Evolutionary conservation across 2,888 invertebrate species (phyloP).

Genomic region (Slavum lentiscoides): DNA sequence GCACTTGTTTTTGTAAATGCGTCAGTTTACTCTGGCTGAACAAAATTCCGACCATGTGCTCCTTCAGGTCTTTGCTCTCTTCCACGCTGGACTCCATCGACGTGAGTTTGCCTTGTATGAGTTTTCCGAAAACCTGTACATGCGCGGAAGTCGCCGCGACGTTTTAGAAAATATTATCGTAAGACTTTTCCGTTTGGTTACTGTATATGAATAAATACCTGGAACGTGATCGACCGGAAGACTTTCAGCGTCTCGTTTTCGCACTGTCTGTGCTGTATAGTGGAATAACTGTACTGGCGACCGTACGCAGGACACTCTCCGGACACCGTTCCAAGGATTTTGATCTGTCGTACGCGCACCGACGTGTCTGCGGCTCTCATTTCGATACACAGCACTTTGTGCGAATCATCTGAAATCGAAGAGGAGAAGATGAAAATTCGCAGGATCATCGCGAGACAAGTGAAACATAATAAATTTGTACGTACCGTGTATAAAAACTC

Average conservation of each 20-base stretch:
- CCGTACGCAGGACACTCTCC: slow-evolving; percentile 64
- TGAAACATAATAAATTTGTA: too few species aligned
- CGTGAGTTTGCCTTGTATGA: slow-evolving; percentile 70
- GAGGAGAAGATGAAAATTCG: background rate
- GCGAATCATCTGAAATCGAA: slow-evolving; percentile 61
- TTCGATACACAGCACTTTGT: slow-evolving; percentile 74
- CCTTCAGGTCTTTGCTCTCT: slow-evolving; percentile 74
- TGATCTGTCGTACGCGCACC: slow-evolving; percentile 83
- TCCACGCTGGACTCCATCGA: slow-evolving; percentile 57
- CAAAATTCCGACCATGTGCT: slow-evolving; percentile 94
- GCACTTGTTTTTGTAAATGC: slow-evolving; percentile 90
- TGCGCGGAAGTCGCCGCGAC: too few species aligned
- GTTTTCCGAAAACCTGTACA: slow-evolving; percentile 82
- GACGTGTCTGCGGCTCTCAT: slow-evolving; percentile 90
- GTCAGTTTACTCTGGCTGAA: slow-evolving; percentile 92
- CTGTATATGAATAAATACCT: slow-evolving; percentile 63
- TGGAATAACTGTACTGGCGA: slow-evolving; percentile 62
- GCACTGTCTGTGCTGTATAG: slow-evolving; percentile 82
- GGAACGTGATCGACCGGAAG: slow-evolving; percentile 87
- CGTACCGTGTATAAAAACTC: slow-evolving; percentile 75
- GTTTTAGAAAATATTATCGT: too few species aligned
- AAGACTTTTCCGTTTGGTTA: too few species aligned
- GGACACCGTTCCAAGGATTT: slow-evolving; percentile 69
- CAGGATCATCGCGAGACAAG: too few species aligned
- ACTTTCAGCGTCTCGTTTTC: slow-evolving; percentile 90